Evolutionary conservation across 2,797 vertebrate genomes (phyloP).

Genomic region (Chaunax sp.): DNA sequence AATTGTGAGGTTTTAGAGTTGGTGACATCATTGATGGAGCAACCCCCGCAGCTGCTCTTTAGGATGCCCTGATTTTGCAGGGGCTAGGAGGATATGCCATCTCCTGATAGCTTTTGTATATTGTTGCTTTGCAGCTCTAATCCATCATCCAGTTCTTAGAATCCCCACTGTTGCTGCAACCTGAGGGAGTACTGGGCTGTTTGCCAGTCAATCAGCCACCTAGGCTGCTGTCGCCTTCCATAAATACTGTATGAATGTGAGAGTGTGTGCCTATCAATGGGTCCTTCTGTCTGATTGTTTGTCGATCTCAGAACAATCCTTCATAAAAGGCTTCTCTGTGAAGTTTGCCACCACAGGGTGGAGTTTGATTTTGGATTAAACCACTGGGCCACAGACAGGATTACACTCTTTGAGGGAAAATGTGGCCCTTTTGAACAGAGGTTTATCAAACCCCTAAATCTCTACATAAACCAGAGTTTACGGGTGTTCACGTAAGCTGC

Average conservation of each 20-base stretch:
- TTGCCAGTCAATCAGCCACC: slow-evolving; percentile 55
- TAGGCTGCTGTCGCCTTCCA: slow-evolving; percentile 24
- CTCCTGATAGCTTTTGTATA: no score
- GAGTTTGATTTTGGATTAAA: slow-evolving; percentile 66
- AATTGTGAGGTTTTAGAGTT: no score
- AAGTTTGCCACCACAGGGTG: slow-evolving; percentile 52
- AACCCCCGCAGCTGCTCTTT: no score
- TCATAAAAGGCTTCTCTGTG: slow-evolving; percentile 47
- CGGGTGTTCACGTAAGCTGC: slow-evolving; percentile 21
- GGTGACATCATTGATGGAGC: no score
- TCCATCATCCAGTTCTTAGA: slow-evolving; percentile 27
- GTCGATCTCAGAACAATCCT: slow-evolving; percentile 34
- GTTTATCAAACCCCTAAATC: slow-evolving; percentile 40
- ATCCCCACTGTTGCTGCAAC: slow-evolving; percentile 28
- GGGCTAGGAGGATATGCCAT: no score
- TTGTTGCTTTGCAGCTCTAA: slow-evolving; percentile 12
- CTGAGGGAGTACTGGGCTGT: slow-evolving; percentile 8
- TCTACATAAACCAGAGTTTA: slow-evolving; percentile 22
- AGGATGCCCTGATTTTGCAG: no score
- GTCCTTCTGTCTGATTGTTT: slow-evolving; percentile 26
- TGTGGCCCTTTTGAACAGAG: slow-evolving; percentile 63
- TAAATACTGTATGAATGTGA: slow-evolving; percentile 25
- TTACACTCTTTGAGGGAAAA: slow-evolving; percentile 67
- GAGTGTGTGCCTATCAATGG: neutral
- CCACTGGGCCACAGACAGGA: slow-evolving; percentile 48